These are phyloP conservation scores for Selenia dentaria DNA, from an alignment of 2,888 invertebrate species.

Conservation along the genomic window DNA sequence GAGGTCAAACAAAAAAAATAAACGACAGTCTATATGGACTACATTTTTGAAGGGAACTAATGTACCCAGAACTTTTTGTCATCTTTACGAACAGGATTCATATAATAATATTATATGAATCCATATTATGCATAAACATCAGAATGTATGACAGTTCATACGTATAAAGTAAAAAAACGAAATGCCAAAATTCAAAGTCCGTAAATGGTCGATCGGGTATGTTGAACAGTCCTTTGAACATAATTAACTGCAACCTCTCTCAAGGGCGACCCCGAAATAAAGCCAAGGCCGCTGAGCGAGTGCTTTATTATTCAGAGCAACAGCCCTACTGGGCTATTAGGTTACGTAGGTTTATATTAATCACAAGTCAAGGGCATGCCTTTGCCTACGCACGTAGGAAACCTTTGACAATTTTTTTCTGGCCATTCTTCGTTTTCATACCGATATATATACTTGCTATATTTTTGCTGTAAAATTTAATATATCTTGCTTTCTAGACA, in stretches of 20 bases:
- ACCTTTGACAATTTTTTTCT: slow-evolving; percentile 12
- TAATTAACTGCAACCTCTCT: slow-evolving; percentile 20
- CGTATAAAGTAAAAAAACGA: too few species aligned
- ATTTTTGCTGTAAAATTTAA: too few species aligned
- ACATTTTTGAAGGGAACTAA: too few species aligned
- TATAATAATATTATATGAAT: too few species aligned
- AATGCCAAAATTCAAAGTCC: neutral
- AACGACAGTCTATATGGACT: too few species aligned
- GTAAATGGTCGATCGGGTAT: slow-evolving; percentile 1
- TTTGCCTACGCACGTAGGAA: slow-evolving; percentile 29
- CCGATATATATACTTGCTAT: too few species aligned
- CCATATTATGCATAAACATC: too few species aligned
- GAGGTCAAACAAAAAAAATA: too few species aligned
- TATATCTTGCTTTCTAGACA: too few species aligned
- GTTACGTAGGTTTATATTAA: slow-evolving; percentile 36
- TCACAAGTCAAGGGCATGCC: slow-evolving; percentile 35
- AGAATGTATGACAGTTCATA: too few species aligned
- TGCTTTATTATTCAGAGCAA: slow-evolving; percentile 33
- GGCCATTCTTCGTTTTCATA: neutral
- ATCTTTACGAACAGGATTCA: too few species aligned
- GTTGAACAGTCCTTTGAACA: slow-evolving; percentile 11
- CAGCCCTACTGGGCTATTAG: slow-evolving; percentile 27
- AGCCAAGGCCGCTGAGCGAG: slow-evolving; percentile 26
- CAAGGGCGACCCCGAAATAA: slow-evolving; percentile 30
- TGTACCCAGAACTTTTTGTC: too few species aligned